phyloP scores from a whole-genome alignment of 2,888 invertebrate genomes.

The Apotomis turbidana region DNA sequence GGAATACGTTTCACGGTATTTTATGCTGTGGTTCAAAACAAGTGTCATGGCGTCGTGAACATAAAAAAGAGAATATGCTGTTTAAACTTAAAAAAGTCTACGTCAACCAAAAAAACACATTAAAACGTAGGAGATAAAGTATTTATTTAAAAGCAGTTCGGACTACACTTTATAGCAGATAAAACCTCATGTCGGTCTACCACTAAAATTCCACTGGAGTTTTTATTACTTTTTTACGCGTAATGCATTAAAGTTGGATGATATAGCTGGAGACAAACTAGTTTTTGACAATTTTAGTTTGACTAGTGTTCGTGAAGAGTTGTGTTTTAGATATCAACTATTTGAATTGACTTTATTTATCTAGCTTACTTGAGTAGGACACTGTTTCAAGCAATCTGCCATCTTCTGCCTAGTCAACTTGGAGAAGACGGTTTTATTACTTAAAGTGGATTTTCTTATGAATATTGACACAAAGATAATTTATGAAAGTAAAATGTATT shows the following conservation, averaged over 20 bases:
- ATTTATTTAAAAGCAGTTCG: slow-evolving; percentile 30
- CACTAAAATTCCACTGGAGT: slow-evolving; percentile 24
- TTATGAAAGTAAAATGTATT: no score
- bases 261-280: neutral
- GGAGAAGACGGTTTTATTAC: no score
- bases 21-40: no score
- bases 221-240: slow-evolving; percentile 35
- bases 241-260: slow-evolving; percentile 16
- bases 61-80: no score
- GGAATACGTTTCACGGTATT: no score
- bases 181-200: slow-evolving; percentile 16
- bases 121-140: slow-evolving; percentile 3
- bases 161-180: slow-evolving; percentile 18
- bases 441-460: no score
- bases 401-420: no score
- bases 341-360: no score
- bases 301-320: slow-evolving; percentile 5
- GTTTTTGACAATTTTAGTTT: slow-evolving; percentile 4
- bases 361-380: no score
- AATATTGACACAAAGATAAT: no score
- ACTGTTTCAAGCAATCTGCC: no score
- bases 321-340: neutral
- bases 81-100: neutral
- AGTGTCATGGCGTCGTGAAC: no score
- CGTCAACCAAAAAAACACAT: slow-evolving; percentile 1